Conservation (phyloP, 2,888 invertebrate genomes). For the Lasioglossum figueresi region DNA sequence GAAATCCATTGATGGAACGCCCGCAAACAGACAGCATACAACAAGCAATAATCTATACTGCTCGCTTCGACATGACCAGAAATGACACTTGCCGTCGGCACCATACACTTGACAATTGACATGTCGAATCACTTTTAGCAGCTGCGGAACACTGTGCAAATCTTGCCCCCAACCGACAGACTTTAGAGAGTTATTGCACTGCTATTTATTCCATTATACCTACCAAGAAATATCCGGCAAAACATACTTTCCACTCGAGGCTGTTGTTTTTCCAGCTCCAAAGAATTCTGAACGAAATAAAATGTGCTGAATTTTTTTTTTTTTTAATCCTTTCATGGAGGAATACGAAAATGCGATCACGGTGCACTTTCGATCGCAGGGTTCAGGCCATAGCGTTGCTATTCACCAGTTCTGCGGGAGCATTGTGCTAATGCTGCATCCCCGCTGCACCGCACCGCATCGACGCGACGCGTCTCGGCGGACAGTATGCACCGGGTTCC, state of each 20-base stretch:
- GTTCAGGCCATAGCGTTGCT: neutral
- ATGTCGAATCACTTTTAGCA: constrained; percentile 11
- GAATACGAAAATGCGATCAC: neutral
- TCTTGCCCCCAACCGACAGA: neutral
- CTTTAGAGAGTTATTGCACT: neutral
- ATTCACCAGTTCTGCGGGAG: neutral
- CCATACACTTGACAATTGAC: constrained; percentile 19
- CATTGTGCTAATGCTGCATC: neutral
- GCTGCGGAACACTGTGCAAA: neutral
- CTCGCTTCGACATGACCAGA: constrained; percentile 31
- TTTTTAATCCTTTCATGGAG: neutral
- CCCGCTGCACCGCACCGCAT: neutral
- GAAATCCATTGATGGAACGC: constrained; percentile 53
- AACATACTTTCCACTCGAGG: neutral
- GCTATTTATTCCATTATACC: neutral
- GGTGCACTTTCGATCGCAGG: neutral
- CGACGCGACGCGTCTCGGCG: neutral
- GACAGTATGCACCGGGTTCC: neutral
- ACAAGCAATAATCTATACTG: constrained; percentile 42
- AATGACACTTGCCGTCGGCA: constrained; percentile 37
- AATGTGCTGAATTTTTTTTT: too few relatives aligned
- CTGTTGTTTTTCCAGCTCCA: neutral
- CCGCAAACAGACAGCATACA: constrained; percentile 39
- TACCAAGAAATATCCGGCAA: neutral
- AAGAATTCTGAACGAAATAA: neutral